phyloP scores from a whole-genome alignment of 2,888 invertebrate genomes.

The Drosophila paracracens region DNA sequence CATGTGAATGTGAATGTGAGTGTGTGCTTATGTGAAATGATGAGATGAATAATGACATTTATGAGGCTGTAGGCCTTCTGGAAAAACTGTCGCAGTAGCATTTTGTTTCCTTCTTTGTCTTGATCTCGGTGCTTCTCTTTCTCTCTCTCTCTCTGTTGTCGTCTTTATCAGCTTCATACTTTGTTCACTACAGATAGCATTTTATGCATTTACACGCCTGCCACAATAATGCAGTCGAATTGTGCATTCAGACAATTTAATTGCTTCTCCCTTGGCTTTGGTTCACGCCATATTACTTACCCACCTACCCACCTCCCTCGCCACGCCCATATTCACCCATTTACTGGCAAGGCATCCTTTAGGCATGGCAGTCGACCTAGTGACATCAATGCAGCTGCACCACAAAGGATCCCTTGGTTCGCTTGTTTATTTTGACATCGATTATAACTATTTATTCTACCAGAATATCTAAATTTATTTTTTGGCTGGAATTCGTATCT shows the following conservation, averaged over 20 bases:
- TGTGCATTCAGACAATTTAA: slow-evolving; percentile 62
- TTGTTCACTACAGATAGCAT: slow-evolving; percentile 57
- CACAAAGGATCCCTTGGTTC: not conserved
- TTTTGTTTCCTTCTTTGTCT: slow-evolving; percentile 11
- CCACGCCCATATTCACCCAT: not conserved
- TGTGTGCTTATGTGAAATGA: not conserved
- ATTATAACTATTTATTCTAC: not conserved
- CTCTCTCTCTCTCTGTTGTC: not conserved
- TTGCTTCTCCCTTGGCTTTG: slow-evolving; percentile 60
- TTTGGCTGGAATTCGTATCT: not conserved
- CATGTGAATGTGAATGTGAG: not conserved
- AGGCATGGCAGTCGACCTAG: slow-evolving; percentile 36
- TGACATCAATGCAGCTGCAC: slow-evolving; percentile 11
- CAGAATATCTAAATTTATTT: not conserved
- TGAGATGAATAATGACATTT: slow-evolving; percentile 16
- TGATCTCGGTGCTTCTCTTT: slow-evolving; percentile 1
- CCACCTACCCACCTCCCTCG: not conserved
- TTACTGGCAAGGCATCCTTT: slow-evolving; percentile 7
- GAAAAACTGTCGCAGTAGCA: slow-evolving; percentile 31
- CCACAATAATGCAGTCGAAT: slow-evolving; percentile 59
- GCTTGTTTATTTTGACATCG: not conserved
- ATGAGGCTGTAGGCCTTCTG: slow-evolving; percentile 13
- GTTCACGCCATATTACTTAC: slow-evolving; percentile 27
- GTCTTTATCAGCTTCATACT: slow-evolving; percentile 35
- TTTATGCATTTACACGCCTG: slow-evolving; percentile 65